Evolutionary conservation across 1,140 invertebrate species (phyloP), one percentile per base, ranked within the genome.

Genomic region (Tetramorium simillimum): DNA sequence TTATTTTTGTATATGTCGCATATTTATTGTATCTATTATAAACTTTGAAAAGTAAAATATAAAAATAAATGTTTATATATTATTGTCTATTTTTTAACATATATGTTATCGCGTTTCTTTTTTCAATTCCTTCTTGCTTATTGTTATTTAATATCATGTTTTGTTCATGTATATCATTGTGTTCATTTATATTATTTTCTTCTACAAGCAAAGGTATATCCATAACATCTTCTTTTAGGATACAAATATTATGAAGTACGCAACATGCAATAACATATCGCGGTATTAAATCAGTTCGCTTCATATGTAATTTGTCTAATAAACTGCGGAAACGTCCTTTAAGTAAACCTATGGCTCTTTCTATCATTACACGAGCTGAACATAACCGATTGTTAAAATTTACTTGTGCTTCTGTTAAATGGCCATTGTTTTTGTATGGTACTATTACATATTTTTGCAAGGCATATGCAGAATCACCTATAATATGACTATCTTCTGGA

Each of bases 381-480:
- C 12, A 40, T 40, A 75, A 10, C 2, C 6, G 3, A 9, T 56
- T 2, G 9, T 58, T 75, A 75, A 75, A 75, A 58, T 40, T 75
- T 7, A 58, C 40, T 75, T 75, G 33, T 0, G 72, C 72, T 14
- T 40, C 14, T 24, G 72, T 58, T 14, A 75, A 58, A 9, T 58
- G n/a, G 14, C 28, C 70, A 14, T 73, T 73, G 28, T 28, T 28
- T 28, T 28, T 53, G 16, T 21, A 75, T 4, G 51, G 51, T 7
- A 75, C 72, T 33, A 75, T 75, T 6, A 75, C n/a, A 56, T 75
- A 10, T 24, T 75, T 75, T 56, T 75, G 33, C 3, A 75, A n/a
- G 56, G 18, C 6, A 16, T 75, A 75, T 1, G n/a, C 51, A 24
- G 49, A n/a, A 75, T 75, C 33, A 24, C 72, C 33, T 75, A 75